phyloP scores from a whole-genome alignment of 2,113 vertebrate species.

The Embiotoca jacksoni region DNA sequence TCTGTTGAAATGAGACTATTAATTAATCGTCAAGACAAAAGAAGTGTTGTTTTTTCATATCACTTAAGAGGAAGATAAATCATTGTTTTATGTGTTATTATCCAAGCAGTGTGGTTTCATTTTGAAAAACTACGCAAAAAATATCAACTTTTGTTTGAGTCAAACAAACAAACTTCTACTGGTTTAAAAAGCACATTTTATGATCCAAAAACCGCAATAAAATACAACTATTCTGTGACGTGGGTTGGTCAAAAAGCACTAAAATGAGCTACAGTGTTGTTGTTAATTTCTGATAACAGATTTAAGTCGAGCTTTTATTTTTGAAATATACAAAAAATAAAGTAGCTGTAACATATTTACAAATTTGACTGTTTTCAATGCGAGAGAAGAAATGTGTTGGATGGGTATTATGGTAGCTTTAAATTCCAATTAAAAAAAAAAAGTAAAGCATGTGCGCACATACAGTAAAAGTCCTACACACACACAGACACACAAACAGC shows the following conservation, averaged over 20 bases:
- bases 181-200: background rate
- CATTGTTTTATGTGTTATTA: background rate
- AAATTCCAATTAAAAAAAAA: constrained; percentile 74
- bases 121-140: background rate
- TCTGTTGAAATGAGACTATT: background rate
- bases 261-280: constrained; percentile 34
- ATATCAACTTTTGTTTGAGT: too few relatives aligned
- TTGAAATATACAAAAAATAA: background rate
- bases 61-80: background rate
- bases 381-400: constrained; percentile 30
- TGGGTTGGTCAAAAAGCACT: constrained; percentile 20
- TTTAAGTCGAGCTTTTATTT: constrained; percentile 39
- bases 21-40: background rate
- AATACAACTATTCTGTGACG: constrained; percentile 8
- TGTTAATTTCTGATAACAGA: constrained; percentile 39
- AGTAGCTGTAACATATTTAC: constrained; percentile 33
- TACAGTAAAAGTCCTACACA: constrained; percentile 34
- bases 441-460: constrained; percentile 44
- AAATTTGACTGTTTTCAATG: constrained; percentile 58
- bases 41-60: background rate
- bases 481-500: constrained; percentile 35
- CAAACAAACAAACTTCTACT: too few relatives aligned
- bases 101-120: background rate
- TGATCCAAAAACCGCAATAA: constrained; percentile 6
- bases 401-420: constrained; percentile 62